Evolutionary conservation across 2,797 vertebrate genomes (phyloP), one percentile per base, ranked within the genome.

Genomic region (Brachyalestes nurse): DNA sequence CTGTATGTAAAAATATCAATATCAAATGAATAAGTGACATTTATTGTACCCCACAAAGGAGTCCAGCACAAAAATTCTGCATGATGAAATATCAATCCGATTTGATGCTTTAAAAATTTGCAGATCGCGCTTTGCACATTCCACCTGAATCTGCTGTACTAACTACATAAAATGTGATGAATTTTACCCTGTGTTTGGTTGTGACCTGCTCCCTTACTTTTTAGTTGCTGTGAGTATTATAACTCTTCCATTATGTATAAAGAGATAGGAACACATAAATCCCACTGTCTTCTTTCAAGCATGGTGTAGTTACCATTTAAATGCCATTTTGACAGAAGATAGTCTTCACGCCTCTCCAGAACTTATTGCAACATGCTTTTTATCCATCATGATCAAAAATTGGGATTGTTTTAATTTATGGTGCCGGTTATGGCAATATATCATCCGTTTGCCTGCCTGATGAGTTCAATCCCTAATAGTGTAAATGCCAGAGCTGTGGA

Each of bases 321-420:
- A 80, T 66, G 82, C 53, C 72, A 83, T 71, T 79, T 25, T 34
- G 16, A 12, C n/a, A n/a, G n/a, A 64, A 69, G 51, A 34, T 47
- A 45, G 38, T n/a, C 66, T 79, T 82, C 64, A 73, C 57, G 55
- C 64, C 62, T 55, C 72, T 66, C 65, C 10, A 60, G 66, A 83
- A 76, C 61, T 72, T 77, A 76, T 72, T 51, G 34, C 71, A 58
- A 73, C 65, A 40, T 58, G 42, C 67, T 75, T 75, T 80, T 80
- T 51, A 83, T 80, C 60, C 61, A 49, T 60, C 49, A 71, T 25
- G 82, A 83, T 83, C 67, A 75, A 83, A 76, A 69, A 66, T 38
- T 72, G 47, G 34, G 72, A 64, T 66, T 79, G 77, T 60, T 80
- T 80, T 80, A 25, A 79, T 75, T 64, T 79, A 47, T 82, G 77